Percentiles rank a stretch among this genome's conserved stretches.
Conservation (phyloP, 2,113 vertebrate genomes). For the Apteryx mantelli region DNA sequence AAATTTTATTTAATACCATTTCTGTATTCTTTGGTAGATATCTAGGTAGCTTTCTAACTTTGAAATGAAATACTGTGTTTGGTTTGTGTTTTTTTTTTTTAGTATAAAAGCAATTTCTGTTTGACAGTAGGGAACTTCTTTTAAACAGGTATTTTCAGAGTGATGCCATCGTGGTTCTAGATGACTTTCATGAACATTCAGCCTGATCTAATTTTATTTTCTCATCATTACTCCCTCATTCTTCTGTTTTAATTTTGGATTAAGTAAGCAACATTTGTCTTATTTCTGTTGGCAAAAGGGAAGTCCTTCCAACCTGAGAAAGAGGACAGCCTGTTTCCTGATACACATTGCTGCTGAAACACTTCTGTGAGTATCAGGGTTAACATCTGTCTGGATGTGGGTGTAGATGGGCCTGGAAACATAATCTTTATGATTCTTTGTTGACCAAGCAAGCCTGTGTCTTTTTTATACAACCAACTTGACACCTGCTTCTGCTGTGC, state of each 20-base stretch:
- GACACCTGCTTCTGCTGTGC: background rate
- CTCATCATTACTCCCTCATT: background rate
- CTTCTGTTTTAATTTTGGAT: background rate
- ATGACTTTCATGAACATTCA: background rate
- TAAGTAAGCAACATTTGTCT: background rate
- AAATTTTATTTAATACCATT: background rate
- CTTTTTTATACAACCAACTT: background rate
- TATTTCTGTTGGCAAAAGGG: background rate
- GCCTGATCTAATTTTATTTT: slow-evolving; percentile 14
- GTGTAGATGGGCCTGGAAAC: background rate
- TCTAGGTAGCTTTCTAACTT: background rate
- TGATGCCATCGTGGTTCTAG: background rate
- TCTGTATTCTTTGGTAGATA: background rate
- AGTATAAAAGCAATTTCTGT: background rate
- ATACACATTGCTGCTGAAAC: background rate
- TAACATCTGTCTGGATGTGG: background rate
- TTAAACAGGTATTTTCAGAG: background rate
- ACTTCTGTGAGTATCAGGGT: background rate
- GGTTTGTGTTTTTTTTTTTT: background rate
- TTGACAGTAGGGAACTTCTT: background rate
- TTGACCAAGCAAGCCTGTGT: background rate
- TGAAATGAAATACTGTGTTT: background rate
- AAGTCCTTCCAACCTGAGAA: background rate
- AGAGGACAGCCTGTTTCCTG: background rate
- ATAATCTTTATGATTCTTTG: background rate